Evolutionary conservation across 2,888 invertebrate genomes (phyloP).

Genomic region (Selenia dentaria): DNA sequence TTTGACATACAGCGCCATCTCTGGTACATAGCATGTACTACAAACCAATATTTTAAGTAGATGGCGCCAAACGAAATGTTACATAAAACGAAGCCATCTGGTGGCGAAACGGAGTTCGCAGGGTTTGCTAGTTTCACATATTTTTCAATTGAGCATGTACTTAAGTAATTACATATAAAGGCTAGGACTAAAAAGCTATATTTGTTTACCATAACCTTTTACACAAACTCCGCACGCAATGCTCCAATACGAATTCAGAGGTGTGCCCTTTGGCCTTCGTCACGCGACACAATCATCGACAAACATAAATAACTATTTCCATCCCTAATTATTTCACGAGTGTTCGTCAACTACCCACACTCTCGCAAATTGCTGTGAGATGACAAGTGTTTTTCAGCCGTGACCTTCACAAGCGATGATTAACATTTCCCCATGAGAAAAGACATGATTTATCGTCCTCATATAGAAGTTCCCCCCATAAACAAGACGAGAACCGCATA

Average conservation of each 20-base stretch:
- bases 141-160: too few relatives aligned
- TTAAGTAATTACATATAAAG: too few relatives aligned
- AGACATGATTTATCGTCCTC: constrained; percentile 33
- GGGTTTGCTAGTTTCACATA: too few relatives aligned
- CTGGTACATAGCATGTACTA: too few relatives aligned
- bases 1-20: too few relatives aligned
- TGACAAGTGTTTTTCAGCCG: constrained; percentile 21
- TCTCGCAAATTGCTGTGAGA: constrained; percentile 14
- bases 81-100: too few relatives aligned
- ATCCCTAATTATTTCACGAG: constrained; percentile 13
- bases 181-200: background rate
- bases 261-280: background rate
- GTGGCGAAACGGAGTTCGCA: too few relatives aligned
- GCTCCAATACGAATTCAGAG: background rate
- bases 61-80: too few relatives aligned
- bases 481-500: constrained; percentile 29
- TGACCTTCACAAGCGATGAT: constrained; percentile 32
- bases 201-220: background rate
- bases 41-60: too few relatives aligned
- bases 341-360: constrained; percentile 6
- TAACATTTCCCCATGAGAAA: constrained; percentile 33
- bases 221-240: background rate
- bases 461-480: constrained; percentile 32
- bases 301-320: background rate
- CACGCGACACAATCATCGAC: background rate